Evolutionary conservation across 2,797 vertebrate genomes (phyloP).

Genomic region (Urophycis tenuis): DNA sequence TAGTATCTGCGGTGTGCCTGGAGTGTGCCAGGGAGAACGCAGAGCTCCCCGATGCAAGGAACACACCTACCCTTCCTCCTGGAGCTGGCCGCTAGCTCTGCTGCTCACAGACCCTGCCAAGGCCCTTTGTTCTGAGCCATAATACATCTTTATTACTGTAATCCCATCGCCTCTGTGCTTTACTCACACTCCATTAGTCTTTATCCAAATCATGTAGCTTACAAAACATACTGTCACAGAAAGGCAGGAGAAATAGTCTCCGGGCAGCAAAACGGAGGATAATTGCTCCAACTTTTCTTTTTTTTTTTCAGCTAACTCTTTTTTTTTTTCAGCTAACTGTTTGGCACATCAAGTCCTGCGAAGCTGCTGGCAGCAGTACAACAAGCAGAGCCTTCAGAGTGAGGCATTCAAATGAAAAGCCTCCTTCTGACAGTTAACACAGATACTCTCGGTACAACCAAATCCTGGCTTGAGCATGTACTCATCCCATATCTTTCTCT

Average conservation of each 20-base stretch:
- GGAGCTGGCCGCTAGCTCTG: conserved; percentile 45
- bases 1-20: conserved; percentile 30
- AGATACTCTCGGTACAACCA: conserved; percentile 51
- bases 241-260: conserved; percentile 56
- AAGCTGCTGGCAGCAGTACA: conserved; percentile 60
- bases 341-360: conserved; percentile 51
- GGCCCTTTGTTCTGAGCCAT: conserved; percentile 61
- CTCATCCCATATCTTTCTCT: conserved; percentile 29
- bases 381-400: conserved; percentile 50
- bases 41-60: neutral
- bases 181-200: conserved; percentile 71
- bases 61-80: conserved; percentile 26
- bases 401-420: conserved; percentile 53
- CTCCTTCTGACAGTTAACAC: conserved; percentile 53
- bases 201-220: conserved; percentile 68
- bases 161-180: conserved; percentile 61
- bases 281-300: conserved; percentile 58
- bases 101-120: conserved; percentile 56
- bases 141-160: conserved; percentile 72
- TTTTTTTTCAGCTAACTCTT: neutral
- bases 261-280: conserved; percentile 52
- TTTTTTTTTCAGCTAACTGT: conserved; percentile 41
- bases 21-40: conserved; percentile 17
- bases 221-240: conserved; percentile 61
- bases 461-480: conserved; percentile 46